A percentile compares a stretch with the other conserved stretches of the same genome.
Conservation (phyloP, 2,888 invertebrate species). For the Germaria angustata region DNA sequence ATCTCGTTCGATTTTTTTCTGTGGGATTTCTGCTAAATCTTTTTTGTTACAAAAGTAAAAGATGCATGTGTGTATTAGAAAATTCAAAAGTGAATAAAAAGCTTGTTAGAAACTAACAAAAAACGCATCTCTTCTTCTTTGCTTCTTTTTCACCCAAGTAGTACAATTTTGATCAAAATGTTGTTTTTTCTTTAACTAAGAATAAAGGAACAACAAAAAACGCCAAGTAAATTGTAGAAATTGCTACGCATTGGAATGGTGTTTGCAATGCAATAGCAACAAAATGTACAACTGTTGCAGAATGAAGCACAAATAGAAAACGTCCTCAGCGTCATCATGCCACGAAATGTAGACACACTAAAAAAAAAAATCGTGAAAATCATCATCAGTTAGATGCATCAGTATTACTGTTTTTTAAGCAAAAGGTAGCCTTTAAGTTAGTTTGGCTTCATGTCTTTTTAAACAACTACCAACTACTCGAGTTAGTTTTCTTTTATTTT, state of each 20-base stretch:
- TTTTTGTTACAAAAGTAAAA: constrained; percentile 3
- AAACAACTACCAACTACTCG: constrained; percentile 62
- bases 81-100: constrained; percentile 68
- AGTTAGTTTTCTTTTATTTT: constrained; percentile 48
- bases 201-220: constrained; percentile 41
- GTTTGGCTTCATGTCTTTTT: constrained; percentile 64
- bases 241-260: constrained; percentile 71
- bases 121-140: constrained; percentile 41
- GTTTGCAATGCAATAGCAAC: constrained; percentile 70
- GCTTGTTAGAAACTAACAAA: constrained; percentile 68
- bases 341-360: constrained; percentile 47
- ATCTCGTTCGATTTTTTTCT: constrained; percentile 69
- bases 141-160: neutral
- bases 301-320: constrained; percentile 29
- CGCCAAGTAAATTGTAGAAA: constrained; percentile 68
- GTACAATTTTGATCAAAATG: constrained; percentile 62
- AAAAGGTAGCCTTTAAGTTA: constrained; percentile 62
- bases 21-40: constrained; percentile 50
- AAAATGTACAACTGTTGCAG: constrained; percentile 62
- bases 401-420: constrained; percentile 36
- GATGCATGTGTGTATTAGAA: constrained; percentile 58
- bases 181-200: constrained; percentile 44
- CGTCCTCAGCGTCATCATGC: constrained; percentile 59
- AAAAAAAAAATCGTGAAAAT: constrained; percentile 64
- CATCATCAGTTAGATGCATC: constrained; percentile 67